phyloP scores from a whole-genome alignment of 2,888 invertebrate species.

The Drosophila ochracea region DNA sequence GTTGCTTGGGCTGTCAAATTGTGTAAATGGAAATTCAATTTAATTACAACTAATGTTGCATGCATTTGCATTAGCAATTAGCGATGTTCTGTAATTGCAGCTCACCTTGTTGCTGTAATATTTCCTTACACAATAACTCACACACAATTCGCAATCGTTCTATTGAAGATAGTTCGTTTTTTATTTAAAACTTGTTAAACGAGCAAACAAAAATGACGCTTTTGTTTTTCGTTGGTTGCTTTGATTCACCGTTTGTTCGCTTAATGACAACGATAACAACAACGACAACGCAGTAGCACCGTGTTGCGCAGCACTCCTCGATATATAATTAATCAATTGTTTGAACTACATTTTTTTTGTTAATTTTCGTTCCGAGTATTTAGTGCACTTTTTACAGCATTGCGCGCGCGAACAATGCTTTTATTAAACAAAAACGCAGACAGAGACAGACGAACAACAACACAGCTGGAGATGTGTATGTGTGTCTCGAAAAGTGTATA shows the following conservation, averaged over 20 bases:
- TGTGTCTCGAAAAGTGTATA: conserved; percentile 14
- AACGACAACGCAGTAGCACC: conserved; percentile 58
- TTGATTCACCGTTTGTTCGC: conserved; percentile 35
- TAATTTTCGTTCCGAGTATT: conserved; percentile 31
- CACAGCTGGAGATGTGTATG: conserved; percentile 57
- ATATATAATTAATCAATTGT: conserved; percentile 29
- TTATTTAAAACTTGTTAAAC: conserved; percentile 11
- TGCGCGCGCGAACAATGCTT: conserved; percentile 75
- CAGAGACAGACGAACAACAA: conserved; percentile 72
- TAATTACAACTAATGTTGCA: conserved; percentile 43
- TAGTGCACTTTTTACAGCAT: conserved; percentile 59
- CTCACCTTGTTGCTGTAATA: conserved; percentile 31
- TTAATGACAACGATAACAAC: conserved; percentile 34
- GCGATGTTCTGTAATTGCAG: conserved; percentile 20
- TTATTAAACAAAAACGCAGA: conserved; percentile 67
- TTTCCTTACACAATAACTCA: conserved; percentile 30
- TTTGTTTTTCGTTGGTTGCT: conserved; percentile 28
- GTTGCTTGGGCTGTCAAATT: conserved; percentile 11
- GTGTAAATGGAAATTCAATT: conserved; percentile 29
- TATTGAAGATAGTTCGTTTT: conserved; percentile 11
- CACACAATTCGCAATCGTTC: conserved; percentile 9
- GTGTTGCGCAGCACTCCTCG: conserved; percentile 59
- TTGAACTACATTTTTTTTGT: conserved; percentile 63
- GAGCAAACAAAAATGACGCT: conserved; percentile 25
- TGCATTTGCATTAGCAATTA: conserved; percentile 11